These are phyloP conservation scores for Catharus bicknelli DNA, from an alignment of 2,113 vertebrate species.

Conservation along the genomic window DNA sequence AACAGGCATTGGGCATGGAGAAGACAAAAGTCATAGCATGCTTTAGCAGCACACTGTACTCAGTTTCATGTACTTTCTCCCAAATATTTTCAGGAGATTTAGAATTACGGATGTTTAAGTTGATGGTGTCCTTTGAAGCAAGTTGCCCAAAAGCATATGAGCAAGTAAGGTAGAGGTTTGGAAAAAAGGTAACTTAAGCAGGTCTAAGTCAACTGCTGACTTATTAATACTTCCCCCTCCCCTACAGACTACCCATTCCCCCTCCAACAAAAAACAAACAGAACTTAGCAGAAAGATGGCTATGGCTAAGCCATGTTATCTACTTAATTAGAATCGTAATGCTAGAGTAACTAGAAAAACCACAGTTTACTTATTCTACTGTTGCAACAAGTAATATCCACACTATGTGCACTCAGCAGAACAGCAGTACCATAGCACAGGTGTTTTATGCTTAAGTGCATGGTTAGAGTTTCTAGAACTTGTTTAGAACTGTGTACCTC, in stretches of 20 bases:
- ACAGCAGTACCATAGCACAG: slow-evolving; percentile 36
- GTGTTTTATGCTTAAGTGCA: slow-evolving; percentile 39
- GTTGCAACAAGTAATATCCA: not conserved
- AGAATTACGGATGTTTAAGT: slow-evolving; percentile 3
- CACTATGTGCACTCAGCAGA: slow-evolving; percentile 28
- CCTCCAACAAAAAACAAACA: not conserved
- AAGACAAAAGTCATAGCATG: not conserved
- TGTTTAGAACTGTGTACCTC: slow-evolving; percentile 79
- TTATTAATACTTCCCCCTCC: slow-evolving; percentile 19
- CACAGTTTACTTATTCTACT: not conserved
- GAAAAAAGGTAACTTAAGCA: not conserved
- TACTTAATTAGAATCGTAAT: slow-evolving; percentile 14
- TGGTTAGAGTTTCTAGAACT: slow-evolving; percentile 58
- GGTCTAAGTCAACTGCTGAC: not conserved
- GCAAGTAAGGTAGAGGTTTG: slow-evolving; percentile 3
- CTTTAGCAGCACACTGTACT: not conserved
- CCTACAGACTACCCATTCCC: not conserved
- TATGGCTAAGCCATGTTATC: not conserved
- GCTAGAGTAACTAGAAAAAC: not conserved
- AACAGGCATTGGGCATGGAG: not conserved
- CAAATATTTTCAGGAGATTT: not conserved
- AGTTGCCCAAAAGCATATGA: not conserved
- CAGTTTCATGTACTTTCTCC: not conserved
- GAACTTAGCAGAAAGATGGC: slow-evolving; percentile 1
- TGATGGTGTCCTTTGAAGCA: slow-evolving; percentile 62